phyloP scores from a whole-genome alignment of 2,888 invertebrate species.

The Chelonus formosanus region DNA sequence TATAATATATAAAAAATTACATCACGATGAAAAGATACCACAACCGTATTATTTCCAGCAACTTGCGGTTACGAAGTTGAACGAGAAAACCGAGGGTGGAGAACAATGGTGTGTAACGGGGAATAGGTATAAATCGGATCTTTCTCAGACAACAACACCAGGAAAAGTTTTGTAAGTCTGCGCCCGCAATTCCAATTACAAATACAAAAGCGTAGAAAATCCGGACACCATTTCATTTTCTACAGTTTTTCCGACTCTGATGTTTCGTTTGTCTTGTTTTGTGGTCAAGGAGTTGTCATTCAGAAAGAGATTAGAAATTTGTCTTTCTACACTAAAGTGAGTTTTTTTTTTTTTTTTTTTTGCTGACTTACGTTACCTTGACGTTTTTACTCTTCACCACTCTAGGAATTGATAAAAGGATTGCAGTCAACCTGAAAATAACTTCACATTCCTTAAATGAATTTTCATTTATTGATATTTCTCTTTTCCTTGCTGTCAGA shows the following conservation, averaged over 20 bases:
- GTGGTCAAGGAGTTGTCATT: slow-evolving; percentile 10
- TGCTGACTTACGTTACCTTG: too few species aligned
- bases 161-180: slow-evolving; percentile 23
- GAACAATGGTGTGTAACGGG: slow-evolving; percentile 27
- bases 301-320: slow-evolving; percentile 43
- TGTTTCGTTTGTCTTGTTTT: slow-evolving; percentile 7
- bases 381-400: too few species aligned
- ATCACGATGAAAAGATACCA: slow-evolving; percentile 12
- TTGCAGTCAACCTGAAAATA: too few species aligned
- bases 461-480: too few species aligned
- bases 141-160: slow-evolving; percentile 20
- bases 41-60: slow-evolving; percentile 10
- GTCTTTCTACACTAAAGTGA: slow-evolving; percentile 35
- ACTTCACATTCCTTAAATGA: too few species aligned
- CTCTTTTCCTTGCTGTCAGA: too few species aligned
- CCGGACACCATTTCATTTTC: slow-evolving; percentile 11
- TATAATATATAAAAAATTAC: slow-evolving; percentile 8
- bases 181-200: slow-evolving; percentile 46
- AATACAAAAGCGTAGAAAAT: slow-evolving; percentile 46
- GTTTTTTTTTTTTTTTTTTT: too few species aligned
- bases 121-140: slow-evolving; percentile 26
- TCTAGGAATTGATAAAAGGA: too few species aligned
- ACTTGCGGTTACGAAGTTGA: slow-evolving; percentile 19
- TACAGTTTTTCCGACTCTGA: not conserved
- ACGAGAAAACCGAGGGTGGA: slow-evolving; percentile 17